Conservation (phyloP, 2,888 invertebrate genomes). For the Halictus quadricinctus region DNA sequence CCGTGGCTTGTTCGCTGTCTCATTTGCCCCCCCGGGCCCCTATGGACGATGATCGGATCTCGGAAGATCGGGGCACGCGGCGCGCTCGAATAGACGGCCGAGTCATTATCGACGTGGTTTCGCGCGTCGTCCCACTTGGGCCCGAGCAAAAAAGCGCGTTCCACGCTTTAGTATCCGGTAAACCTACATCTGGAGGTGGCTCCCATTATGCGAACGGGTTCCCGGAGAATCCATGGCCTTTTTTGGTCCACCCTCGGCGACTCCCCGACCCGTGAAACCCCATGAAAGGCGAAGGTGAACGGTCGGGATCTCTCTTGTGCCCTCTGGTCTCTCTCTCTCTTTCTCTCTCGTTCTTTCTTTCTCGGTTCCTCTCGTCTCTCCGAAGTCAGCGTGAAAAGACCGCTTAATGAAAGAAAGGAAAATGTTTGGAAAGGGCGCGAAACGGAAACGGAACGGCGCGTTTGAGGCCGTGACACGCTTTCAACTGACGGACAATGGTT, state of each 20-base stretch:
- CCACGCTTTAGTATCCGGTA: conserved; percentile 61
- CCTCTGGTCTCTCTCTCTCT: not conserved
- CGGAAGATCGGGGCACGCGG: conserved; percentile 10
- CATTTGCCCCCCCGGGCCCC: not conserved
- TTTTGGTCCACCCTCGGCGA: conserved; percentile 63
- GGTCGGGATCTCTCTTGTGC: conserved; percentile 4
- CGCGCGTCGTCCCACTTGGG: conserved; percentile 56
- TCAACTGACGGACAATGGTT: conserved; percentile 56
- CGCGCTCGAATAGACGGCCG: conserved; percentile 22
- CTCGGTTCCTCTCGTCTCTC: not conserved
- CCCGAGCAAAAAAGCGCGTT: conserved; percentile 53
- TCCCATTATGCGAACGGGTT: conserved; percentile 65
- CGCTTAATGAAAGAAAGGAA: conserved; percentile 65
- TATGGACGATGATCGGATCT: not conserved
- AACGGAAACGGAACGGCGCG: conserved; percentile 38
- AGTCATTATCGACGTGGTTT: conserved; percentile 55
- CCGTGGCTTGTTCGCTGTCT: not conserved
- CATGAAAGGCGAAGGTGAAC: conserved; percentile 63
- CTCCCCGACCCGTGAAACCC: conserved; percentile 51
- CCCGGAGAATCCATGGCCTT: conserved; percentile 61
- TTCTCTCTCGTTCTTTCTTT: not conserved
- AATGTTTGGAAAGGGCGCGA: conserved; percentile 63
- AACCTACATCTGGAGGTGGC: conserved; percentile 62
- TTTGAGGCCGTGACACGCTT: conserved; percentile 45
- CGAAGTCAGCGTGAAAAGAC: conserved; percentile 58